These are phyloP conservation scores for Ochlodes sylvanus DNA, from an alignment of 2,888 invertebrate genomes.

Conservation along the genomic window DNA sequence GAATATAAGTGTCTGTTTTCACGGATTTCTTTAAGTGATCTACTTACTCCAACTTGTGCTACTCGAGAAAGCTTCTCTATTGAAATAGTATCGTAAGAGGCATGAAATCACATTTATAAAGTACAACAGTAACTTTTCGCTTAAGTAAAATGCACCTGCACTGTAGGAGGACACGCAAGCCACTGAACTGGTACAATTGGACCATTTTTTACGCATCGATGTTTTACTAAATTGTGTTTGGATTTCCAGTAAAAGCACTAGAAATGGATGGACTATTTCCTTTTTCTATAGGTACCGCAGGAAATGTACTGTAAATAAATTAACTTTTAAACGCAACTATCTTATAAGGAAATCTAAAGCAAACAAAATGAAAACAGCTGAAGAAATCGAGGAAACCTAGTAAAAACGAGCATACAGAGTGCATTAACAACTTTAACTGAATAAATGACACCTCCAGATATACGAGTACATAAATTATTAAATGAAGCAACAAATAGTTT, in stretches of 20 bases:
- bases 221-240: conserved; percentile 40
- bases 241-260: conserved; percentile 24
- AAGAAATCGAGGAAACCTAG: too few relatives aligned
- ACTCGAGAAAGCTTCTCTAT: conserved; percentile 33
- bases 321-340: too few relatives aligned
- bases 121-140: background rate
- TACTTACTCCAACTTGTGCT: conserved; percentile 32
- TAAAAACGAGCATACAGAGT: too few relatives aligned
- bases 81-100: conserved; percentile 27
- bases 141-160: conserved; percentile 7
- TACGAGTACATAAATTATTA: too few relatives aligned
- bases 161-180: conserved; percentile 16
- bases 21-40: conserved; percentile 36
- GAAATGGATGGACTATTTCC: background rate
- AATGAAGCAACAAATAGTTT: too few relatives aligned
- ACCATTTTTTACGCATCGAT: conserved; percentile 65
- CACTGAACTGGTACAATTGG: conserved; percentile 63
- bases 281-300: too few relatives aligned
- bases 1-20: conserved; percentile 20
- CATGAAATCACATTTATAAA: conserved; percentile 23
- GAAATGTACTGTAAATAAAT: too few relatives aligned
- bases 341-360: too few relatives aligned
- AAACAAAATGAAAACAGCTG: too few relatives aligned
- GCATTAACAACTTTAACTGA: too few relatives aligned
- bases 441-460: too few relatives aligned